Evolutionary conservation across 2,888 invertebrate genomes (phyloP).

Genomic region (Oscheius sp.): DNA sequence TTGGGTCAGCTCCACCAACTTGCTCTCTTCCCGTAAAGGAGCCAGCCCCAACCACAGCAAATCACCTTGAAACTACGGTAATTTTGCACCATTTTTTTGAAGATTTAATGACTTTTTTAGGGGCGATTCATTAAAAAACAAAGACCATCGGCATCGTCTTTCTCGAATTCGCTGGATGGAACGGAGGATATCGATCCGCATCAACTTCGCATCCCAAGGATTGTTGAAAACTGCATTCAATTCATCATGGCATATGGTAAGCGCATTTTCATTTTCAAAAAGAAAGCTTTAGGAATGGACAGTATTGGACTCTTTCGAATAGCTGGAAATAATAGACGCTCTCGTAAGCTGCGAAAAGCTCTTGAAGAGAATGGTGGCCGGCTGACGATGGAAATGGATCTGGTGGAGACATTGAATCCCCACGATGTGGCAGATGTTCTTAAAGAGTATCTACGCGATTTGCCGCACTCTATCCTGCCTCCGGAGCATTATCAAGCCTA

Average conservation of each 20-base stretch:
- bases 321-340: conserved; percentile 88
- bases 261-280: conserved; percentile 18
- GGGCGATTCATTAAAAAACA: conserved; percentile 49
- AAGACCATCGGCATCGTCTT: conserved; percentile 43
- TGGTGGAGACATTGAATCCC: conserved; percentile 81
- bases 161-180: conserved; percentile 43
- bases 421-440: conserved; percentile 91
- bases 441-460: conserved; percentile 89
- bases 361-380: conserved; percentile 49
- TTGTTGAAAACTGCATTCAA: conserved; percentile 71
- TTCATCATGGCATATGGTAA: conserved; percentile 72
- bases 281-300: conserved; percentile 74
- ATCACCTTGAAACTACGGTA: conserved; percentile 18
- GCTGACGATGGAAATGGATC: conserved; percentile 44
- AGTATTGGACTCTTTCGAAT: conserved; percentile 90
- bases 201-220: conserved; percentile 70
- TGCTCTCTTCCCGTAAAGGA: conserved; percentile 33
- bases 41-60: background rate
- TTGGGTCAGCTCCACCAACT: conserved; percentile 44
- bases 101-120: background rate
- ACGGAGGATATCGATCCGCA: conserved; percentile 50
- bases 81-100: no score
- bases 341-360: conserved; percentile 80
- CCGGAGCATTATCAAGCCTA: conserved; percentile 88
- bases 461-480: conserved; percentile 90